Base-by-base conservation (phyloP, 2,888 invertebrate genomes). In the Caenorhabditis japonica region DNA sequence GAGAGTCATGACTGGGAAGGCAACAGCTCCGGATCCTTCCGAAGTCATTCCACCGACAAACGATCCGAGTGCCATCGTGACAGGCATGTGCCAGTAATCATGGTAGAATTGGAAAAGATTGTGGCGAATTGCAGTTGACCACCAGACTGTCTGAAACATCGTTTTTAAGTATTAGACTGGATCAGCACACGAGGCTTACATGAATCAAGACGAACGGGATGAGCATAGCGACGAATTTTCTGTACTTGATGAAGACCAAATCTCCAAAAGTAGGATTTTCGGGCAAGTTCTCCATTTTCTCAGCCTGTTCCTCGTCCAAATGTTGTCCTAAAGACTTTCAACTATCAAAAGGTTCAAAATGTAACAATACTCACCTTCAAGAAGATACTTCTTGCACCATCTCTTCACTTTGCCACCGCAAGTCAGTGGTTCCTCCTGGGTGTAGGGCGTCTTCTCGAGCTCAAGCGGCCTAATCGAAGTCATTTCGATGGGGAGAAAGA, bases 1-100 rank as follows among this genome's bases (percentile, higher is more conserved):
- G 30, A 85, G 76, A 1, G 85, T 85, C 85, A 85, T 85, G 2
- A 85, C 84, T 12, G 85, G 85, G 69, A 85, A 85, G 0, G 85
- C 85, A 7, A 85, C 79, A 13, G 85, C 84, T 39, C 85, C 85
- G 12, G 83, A 83, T 21, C 85, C 85, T 69, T 85, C 85, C 10
- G 79, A 79, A 15, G 85, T 85, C 82, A 85, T 85, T 41, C 85
- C 85, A 39, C 84, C 85, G 47, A 87, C 82, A 19, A 83, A 81
- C 19, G 87, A 85, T 0, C 88, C 87, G 15, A 85, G 64, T 13
- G 87, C 74, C 87, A 88, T 87, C 7, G 88, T 87, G 23, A 88
- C 56, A 10, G 84, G 83, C 83, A 87, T 87, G 58, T 81, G 79
- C 82, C 83, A 87, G 51, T 84, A 83, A 17, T 84, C 82, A 15